phyloP scores from a whole-genome alignment of 2,888 invertebrate species.

The Mythimna impura region DNA sequence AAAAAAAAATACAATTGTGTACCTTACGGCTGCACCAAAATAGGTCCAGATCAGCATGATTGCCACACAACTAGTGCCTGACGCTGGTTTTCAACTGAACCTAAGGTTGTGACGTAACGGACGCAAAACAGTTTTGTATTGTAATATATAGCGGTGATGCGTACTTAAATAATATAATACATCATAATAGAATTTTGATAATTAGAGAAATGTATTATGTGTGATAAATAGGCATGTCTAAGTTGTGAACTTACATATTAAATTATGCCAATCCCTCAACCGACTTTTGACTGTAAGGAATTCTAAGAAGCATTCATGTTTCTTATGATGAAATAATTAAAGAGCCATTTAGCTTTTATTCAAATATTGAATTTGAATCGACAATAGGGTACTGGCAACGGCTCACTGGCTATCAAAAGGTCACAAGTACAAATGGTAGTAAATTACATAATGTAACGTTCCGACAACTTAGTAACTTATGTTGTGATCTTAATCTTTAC shows the following conservation, averaged over 20 bases:
- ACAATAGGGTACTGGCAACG: slow-evolving; percentile 31
- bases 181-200: no score
- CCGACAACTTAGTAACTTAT: slow-evolving; percentile 26
- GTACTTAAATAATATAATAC: no score
- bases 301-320: neutral
- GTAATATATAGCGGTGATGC: no score
- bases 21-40: no score
- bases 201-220: no score
- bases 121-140: no score
- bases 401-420: slow-evolving; percentile 48
- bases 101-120: no score
- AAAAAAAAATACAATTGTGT: no score
- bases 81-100: no score
- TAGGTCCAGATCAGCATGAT: no score
- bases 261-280: slow-evolving; percentile 10
- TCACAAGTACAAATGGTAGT: slow-evolving; percentile 33
- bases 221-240: no score
- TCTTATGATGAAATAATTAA: slow-evolving; percentile 8
- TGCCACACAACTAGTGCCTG: no score
- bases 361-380: slow-evolving; percentile 47
- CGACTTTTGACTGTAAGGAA: neutral
- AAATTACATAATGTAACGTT: slow-evolving; percentile 48
- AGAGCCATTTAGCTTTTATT: slow-evolving; percentile 14
- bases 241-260: neutral
- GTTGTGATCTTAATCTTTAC: slow-evolving; percentile 43